phyloP scores from a whole-genome alignment of 2,888 invertebrate species.

The Morpho helenor region DNA sequence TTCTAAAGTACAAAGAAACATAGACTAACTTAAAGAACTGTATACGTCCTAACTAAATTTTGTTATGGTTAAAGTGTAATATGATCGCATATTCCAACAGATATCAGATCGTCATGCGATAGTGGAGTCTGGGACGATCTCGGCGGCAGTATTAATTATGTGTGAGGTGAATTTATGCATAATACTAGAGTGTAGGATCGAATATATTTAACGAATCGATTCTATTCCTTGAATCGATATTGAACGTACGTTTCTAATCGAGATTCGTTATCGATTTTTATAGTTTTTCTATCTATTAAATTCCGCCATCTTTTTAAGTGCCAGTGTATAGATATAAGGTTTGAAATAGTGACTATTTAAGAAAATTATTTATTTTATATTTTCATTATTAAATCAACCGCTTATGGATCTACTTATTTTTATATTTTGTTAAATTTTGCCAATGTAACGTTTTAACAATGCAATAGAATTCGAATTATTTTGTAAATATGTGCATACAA shows the following conservation, averaged over 20 bases:
- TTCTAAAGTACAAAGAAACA: no score
- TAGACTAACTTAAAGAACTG: no score
- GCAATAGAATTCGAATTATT: constrained; percentile 51
- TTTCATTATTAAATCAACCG: constrained; percentile 29
- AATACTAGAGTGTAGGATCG: constrained; percentile 34
- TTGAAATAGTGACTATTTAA: constrained; percentile 32
- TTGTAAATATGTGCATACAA: constrained; percentile 77
- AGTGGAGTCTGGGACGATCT: constrained; percentile 35
- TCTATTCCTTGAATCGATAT: neutral
- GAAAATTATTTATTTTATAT: constrained; percentile 48
- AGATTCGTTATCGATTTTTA: constrained; percentile 8
- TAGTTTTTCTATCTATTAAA: constrained; percentile 23
- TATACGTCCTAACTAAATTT: neutral
- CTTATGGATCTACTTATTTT: constrained; percentile 32
- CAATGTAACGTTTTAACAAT: constrained; percentile 30
- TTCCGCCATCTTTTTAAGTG: constrained; percentile 40
- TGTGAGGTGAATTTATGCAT: constrained; percentile 57
- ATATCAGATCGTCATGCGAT: constrained; percentile 35
- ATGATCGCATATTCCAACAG: constrained; percentile 32
- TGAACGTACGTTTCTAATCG: neutral
- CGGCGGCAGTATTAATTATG: constrained; percentile 67
- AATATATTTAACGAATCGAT: constrained; percentile 2
- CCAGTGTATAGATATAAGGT: constrained; percentile 45
- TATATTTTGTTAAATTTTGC: constrained; percentile 25
- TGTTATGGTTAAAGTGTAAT: neutral